These are phyloP conservation scores for Pocillopora damicornis DNA, from an alignment of 64 coral and sea anemone species.

Conservation along the genomic window DNA sequence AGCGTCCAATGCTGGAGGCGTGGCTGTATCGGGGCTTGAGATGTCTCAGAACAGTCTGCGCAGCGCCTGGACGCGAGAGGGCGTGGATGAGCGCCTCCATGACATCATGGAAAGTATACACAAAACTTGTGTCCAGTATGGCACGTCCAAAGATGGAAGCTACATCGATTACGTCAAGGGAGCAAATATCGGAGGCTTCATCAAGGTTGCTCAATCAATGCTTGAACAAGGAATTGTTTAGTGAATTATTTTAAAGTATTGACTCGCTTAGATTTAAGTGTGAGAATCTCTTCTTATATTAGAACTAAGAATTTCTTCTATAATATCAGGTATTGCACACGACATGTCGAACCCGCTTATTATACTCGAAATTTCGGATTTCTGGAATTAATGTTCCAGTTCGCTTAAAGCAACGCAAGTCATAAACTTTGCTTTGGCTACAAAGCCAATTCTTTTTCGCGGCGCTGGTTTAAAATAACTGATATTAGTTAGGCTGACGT, in stretches of 20 bases:
- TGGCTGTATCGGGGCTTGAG: slow-evolving; percentile 89
- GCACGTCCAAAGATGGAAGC: slow-evolving; percentile 54
- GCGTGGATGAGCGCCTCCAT: slow-evolving; percentile 76
- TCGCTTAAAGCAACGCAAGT: background rate
- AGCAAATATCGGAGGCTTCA: slow-evolving; percentile 80
- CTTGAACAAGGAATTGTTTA: slow-evolving; percentile 91
- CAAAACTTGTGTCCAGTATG: slow-evolving; percentile 71
- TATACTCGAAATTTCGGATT: background rate
- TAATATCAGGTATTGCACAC: background rate
- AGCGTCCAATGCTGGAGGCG: slow-evolving; percentile 87
- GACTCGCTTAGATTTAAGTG: background rate
- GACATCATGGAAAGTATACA: slow-evolving; percentile 98
- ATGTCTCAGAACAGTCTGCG: slow-evolving; percentile 93
- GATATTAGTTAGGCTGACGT: background rate
- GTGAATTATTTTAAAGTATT: background rate
- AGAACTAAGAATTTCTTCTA: background rate
- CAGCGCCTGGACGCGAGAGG: slow-evolving; percentile 80
- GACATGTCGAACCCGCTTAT: background rate
- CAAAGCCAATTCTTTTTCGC: background rate
- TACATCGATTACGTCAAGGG: slow-evolving; percentile 84
- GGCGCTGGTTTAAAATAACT: background rate
- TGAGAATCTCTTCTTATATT: background rate
- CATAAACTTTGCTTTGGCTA: background rate
- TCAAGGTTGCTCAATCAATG: slow-evolving; percentile 88
- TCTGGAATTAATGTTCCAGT: background rate